These are phyloP conservation scores for Mionectes macconnelli DNA, from an alignment of 2,113 vertebrate species.

Conservation along the genomic window DNA sequence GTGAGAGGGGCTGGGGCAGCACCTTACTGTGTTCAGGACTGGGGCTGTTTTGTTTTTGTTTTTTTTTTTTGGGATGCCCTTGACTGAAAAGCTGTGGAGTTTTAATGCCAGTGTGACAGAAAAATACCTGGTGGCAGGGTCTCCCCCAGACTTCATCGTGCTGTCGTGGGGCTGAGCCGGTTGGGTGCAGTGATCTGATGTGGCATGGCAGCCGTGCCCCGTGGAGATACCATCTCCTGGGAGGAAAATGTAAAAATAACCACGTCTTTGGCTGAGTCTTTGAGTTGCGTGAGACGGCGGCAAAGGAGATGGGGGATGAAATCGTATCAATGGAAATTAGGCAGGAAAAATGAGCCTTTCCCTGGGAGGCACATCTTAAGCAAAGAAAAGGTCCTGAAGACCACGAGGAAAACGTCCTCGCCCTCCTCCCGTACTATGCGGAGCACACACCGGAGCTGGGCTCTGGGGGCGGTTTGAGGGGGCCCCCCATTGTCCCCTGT, in stretches of 20 bases:
- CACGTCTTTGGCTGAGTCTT: neutral
- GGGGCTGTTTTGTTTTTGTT: neutral
- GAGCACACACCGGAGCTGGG: neutral
- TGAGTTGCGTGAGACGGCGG: neutral
- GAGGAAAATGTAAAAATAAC: slow-evolving; percentile 34
- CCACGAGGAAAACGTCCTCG: accelerated
- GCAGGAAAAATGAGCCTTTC: neutral
- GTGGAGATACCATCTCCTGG: neutral
- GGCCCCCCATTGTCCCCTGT: neutral
- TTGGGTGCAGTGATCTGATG: neutral
- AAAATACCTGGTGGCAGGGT: neutral
- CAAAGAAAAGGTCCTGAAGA: neutral
- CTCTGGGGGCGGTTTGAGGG: neutral
- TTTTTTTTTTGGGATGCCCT: neutral
- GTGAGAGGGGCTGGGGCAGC: neutral
- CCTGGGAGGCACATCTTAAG: neutral
- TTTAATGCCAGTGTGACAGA: neutral
- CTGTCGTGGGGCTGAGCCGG: neutral
- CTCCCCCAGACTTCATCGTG: neutral
- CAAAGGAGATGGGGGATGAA: neutral
- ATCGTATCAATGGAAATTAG: neutral
- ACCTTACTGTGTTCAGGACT: neutral
- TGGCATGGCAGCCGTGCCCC: neutral
- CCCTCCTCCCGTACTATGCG: neutral
- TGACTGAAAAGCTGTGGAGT: neutral